phyloP scores from a whole-genome alignment of 2,113 vertebrate species.

The Poecilia latipinna region DNA sequence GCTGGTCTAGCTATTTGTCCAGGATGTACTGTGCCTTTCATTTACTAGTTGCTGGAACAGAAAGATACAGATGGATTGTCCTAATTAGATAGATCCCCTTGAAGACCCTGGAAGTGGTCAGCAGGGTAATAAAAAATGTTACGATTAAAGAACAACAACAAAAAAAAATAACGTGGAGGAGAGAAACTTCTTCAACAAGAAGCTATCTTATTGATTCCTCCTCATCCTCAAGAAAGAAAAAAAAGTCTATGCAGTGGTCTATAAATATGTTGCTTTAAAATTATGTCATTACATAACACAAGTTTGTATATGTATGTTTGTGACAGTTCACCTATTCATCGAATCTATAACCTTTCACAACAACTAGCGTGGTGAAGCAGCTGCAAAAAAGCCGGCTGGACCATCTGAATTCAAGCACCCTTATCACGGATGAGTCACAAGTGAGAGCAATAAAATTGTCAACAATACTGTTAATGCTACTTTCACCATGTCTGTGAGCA shows the following conservation, averaged over 20 bases:
- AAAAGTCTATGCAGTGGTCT: constrained; percentile 8
- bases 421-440: background rate
- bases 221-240: constrained; percentile 3
- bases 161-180: background rate
- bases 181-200: constrained; percentile 13
- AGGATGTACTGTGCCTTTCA: no score
- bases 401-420: background rate
- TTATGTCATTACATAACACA: constrained; percentile 38
- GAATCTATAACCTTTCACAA: constrained; percentile 10
- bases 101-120: constrained; percentile 20
- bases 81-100: constrained; percentile 7
- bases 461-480: background rate
- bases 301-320: constrained; percentile 9
- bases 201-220: constrained; percentile 10
- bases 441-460: background rate
- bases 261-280: constrained; percentile 35
- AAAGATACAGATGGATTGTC: constrained; percentile 17
- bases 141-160: background rate
- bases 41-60: background rate
- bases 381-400: background rate
- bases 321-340: constrained; percentile 2
- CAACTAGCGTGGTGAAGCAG: background rate
- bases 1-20: no score
- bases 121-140: constrained; percentile 1
- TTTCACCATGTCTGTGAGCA: background rate